Conservation (phyloP, 2,113 vertebrate genomes). For the Phyllostomus hastatus region DNA sequence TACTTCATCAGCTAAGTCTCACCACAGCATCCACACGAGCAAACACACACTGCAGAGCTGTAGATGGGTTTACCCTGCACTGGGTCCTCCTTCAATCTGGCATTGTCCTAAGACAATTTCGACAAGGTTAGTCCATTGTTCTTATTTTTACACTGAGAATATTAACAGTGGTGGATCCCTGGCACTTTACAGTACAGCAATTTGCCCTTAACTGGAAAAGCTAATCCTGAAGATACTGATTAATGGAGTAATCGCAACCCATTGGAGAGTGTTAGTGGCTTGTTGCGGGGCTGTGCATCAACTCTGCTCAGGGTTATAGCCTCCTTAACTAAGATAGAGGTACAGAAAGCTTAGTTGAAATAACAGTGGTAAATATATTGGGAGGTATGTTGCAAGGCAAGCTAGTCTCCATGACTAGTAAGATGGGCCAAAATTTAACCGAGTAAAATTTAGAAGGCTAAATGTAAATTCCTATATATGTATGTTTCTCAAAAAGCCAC, state of each 20-base stretch:
- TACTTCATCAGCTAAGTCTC: not conserved
- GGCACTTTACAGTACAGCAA: not conserved
- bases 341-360: not conserved
- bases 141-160: not conserved
- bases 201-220: not conserved
- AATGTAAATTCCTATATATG: not conserved
- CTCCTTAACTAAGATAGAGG: not conserved
- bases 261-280: not conserved
- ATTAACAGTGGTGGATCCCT: not conserved
- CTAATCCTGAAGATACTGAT: not conserved
- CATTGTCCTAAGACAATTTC: not conserved
- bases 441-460: not conserved
- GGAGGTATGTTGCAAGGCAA: not conserved
- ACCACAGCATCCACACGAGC: not conserved
- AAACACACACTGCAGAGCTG: not conserved
- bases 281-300: not conserved
- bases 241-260: not conserved
- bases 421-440: not conserved
- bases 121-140: not conserved
- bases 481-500: conserved; percentile 8
- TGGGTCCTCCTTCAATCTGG: not conserved
- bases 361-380: not conserved
- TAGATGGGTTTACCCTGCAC: not conserved
- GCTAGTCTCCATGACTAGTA: not conserved
- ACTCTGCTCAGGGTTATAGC: not conserved